These are phyloP conservation scores for Odontocerum albicorne DNA, from an alignment of 2,888 invertebrate genomes.

Conservation along the genomic window DNA sequence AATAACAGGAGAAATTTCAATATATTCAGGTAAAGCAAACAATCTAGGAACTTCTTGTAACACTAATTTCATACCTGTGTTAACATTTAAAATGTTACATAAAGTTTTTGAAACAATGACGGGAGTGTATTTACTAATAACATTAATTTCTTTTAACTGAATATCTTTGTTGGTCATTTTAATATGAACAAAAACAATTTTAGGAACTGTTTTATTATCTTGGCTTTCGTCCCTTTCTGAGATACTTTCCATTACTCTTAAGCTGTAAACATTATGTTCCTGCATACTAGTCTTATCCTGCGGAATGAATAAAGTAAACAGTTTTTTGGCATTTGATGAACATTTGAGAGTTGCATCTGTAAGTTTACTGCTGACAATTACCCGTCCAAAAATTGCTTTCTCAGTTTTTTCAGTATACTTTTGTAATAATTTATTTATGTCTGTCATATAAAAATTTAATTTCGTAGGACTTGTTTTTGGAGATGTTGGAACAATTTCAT, in stretches of 20 bases:
- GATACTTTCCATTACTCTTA: conserved; percentile 23
- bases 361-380: conserved; percentile 5
- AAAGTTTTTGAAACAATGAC: conserved; percentile 59
- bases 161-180: conserved; percentile 20
- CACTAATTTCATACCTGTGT: conserved; percentile 59
- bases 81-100: conserved; percentile 56
- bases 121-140: conserved; percentile 42
- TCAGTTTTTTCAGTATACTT: conserved; percentile 9
- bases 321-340: conserved; percentile 8
- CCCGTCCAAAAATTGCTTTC: conserved; percentile 9
- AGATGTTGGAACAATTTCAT: too few species aligned
- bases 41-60: conserved; percentile 50
- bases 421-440: conserved; percentile 10
- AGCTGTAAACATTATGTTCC: conserved; percentile 14
- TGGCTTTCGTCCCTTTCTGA: conserved; percentile 14
- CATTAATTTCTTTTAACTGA: conserved; percentile 27
- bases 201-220: conserved; percentile 11
- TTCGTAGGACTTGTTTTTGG: too few species aligned
- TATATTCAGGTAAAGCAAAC: conserved; percentile 49
- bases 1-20: conserved; percentile 51
- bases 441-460: conserved; percentile 15
- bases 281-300: not conserved
- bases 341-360: conserved; percentile 7
- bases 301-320: conserved; percentile 22
- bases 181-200: conserved; percentile 29